A percentile compares a stretch with the other conserved stretches of the same genome.
Evolutionary conservation across 1,140 invertebrate species (phyloP).

Genomic region (Drosophila insularis): DNA sequence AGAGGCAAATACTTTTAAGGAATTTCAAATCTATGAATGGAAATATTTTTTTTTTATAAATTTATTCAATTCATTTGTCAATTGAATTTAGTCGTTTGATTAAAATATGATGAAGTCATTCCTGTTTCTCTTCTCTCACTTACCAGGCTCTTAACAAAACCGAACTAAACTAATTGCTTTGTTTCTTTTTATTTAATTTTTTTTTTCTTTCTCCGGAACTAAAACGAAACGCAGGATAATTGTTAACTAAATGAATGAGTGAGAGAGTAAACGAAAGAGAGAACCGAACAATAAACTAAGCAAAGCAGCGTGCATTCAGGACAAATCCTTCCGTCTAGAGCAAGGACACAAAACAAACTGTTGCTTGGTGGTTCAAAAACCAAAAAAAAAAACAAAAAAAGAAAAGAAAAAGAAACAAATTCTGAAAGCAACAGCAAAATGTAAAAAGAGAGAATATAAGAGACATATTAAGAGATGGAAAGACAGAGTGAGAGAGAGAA

Average conservation of each 20-base stretch:
- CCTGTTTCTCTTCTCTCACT: not conserved
- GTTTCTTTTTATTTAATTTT: no score
- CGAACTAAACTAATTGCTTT: not conserved
- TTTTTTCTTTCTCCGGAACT: not conserved
- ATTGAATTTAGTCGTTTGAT: no score
- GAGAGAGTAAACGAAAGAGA: not conserved
- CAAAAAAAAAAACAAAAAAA: slow-evolving; percentile 27
- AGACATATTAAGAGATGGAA: slow-evolving; percentile 1
- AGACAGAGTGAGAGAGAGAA: slow-evolving; percentile 12
- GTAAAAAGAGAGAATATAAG: slow-evolving; percentile 15
- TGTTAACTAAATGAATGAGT: not conserved
- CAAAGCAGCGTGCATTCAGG: slow-evolving; percentile 24
- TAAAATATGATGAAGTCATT: not conserved
- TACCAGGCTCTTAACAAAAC: not conserved
- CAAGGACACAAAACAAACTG: slow-evolving; percentile 74
- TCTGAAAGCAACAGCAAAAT: no score
- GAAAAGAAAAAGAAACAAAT: not conserved
- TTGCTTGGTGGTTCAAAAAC: slow-evolving; percentile 46
- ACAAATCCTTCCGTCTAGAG: slow-evolving; percentile 56
- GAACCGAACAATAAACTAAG: slow-evolving; percentile 9
- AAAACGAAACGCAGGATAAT: not conserved
- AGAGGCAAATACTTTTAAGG: not conserved
- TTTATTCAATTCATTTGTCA: slow-evolving; percentile 63
- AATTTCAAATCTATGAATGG: slow-evolving; percentile 14
- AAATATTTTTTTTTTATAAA: slow-evolving; percentile 43